Evolutionary conservation across 1,140 invertebrate genomes (phyloP), one percentile per base, ranked within the genome.

Genomic region (Drosophila bocki): DNA sequence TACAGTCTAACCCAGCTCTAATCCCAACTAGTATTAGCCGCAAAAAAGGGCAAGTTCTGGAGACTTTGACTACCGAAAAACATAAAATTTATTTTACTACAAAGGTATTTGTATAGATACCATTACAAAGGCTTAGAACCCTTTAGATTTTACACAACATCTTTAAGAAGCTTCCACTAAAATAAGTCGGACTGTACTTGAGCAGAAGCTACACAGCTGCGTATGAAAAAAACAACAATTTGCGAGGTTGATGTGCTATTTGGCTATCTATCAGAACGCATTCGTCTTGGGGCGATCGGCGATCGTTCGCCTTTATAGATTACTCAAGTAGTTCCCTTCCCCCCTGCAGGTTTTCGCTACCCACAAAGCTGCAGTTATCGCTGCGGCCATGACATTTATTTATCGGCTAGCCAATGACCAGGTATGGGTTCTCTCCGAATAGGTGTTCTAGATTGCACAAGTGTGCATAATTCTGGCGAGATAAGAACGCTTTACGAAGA

Each of bases 321-420:
- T 67, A 42, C 45, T 37, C 35, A 57, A 51, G 58, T 26, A 9
- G 17, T 8, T 33, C 12, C 13, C 47, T 22, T 50, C 7, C 44
- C 37, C 17, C 37, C 13, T 19, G 15, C 11, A 35, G 11, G 32
- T 76, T 57, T 45, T 29, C 13, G 33, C 53, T 56, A 7, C 35
- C 53, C 53, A n/a, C 35, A 11, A 39, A 26, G 41, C 47, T 62
- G 63, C 63, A 57, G 37, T 44, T 78, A 78, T 78, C 65, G 75
- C 75, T 22, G 35, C 70, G 53, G 44, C 76, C 76, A 71, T 78
- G 76, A 78, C 76, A 78, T 78, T 78, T 78, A 78, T 78, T 78
- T 78, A 78, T 78, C 76, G 67, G 58, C 75, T 51, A 69, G 44
- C 32, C 53, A 58, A 50, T 72, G 53, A 74, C 54, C 68, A 74